These are phyloP conservation scores for Psilopogon haemacephalus DNA, from an alignment of 2,113 vertebrate species.

Conservation along the genomic window DNA sequence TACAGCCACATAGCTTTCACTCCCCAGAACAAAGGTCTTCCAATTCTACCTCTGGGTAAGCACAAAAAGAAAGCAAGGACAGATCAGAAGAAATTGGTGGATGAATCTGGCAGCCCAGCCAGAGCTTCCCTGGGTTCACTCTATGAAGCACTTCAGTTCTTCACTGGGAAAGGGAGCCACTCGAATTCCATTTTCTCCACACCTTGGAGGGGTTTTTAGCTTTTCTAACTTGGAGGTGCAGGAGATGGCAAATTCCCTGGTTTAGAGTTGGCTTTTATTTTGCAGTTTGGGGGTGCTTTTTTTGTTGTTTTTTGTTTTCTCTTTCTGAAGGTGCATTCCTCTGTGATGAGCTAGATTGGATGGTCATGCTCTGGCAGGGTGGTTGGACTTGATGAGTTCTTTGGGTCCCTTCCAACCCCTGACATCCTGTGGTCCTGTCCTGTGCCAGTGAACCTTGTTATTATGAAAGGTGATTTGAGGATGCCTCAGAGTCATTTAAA, in stretches of 20 bases:
- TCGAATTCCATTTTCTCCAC: not conserved
- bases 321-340: not conserved
- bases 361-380: no score
- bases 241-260: not conserved
- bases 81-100: not conserved
- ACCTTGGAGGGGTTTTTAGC: not conserved
- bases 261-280: not conserved
- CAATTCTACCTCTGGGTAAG: not conserved
- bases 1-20: not conserved
- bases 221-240: not conserved
- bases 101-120: not conserved
- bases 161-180: fast-evolving
- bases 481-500: not conserved
- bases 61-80: not conserved
- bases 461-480: not conserved
- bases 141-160: not conserved
- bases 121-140: not conserved
- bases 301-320: not conserved
- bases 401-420: no score
- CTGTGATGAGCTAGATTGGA: no score
- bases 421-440: no score
- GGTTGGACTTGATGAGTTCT: no score
- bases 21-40: not conserved
- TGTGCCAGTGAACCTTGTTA: not conserved
- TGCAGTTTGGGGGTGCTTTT: not conserved